Conservation (phyloP, 2,113 vertebrate species). For the Neofelis nebulosa region DNA sequence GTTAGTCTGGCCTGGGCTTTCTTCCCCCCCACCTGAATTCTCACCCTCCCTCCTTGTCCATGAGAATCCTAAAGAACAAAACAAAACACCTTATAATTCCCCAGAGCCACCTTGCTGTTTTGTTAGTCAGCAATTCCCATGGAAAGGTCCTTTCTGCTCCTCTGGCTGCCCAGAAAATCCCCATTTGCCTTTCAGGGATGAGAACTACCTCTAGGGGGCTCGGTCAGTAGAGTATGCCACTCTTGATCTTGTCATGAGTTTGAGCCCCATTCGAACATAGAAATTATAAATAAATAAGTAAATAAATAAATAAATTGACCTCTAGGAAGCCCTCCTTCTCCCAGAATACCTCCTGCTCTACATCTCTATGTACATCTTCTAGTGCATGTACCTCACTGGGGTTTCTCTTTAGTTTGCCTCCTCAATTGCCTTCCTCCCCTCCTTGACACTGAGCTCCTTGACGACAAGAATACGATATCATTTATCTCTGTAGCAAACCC, state of each 20-base stretch:
- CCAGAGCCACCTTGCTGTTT: neutral
- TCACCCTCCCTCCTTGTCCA: neutral
- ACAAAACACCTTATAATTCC: neutral
- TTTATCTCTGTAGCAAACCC: neutral
- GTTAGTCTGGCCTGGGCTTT: neutral
- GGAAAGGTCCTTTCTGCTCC: neutral
- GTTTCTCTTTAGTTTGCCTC: neutral
- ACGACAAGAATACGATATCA: neutral
- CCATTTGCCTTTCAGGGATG: neutral
- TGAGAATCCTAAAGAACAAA: neutral
- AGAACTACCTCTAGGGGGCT: neutral
- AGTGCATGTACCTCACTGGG: neutral
- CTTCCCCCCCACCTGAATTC: neutral
- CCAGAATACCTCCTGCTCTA: neutral
- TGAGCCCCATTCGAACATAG: neutral
- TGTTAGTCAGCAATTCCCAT: neutral
- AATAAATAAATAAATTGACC: neutral
- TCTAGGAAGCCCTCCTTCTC: neutral
- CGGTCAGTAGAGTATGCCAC: neutral
- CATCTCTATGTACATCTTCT: neutral
- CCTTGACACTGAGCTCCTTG: neutral
- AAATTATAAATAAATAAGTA: neutral
- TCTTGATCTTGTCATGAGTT: neutral
- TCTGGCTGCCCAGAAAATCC: neutral
- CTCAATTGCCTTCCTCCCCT: too few species aligned